A percentile compares a stretch with the other conserved stretches of the same genome.
Conservation (phyloP, 2,113 vertebrate genomes). For the Spermophilus dauricus region DNA sequence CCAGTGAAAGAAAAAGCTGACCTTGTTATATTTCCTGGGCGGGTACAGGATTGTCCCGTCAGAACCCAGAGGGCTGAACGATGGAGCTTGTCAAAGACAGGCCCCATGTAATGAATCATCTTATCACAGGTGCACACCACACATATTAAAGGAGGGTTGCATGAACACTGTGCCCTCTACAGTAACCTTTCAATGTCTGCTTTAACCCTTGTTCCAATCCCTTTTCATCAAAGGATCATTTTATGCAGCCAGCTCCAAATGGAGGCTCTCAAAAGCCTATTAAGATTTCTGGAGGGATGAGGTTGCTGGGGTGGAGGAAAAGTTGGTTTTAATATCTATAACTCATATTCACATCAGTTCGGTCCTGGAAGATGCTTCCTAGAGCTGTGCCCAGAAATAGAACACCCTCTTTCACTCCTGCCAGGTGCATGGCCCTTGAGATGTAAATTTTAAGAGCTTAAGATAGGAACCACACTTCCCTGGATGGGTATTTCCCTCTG, state of each 20-base stretch:
- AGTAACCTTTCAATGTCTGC: conserved; percentile 94
- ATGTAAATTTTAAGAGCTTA: conserved; percentile 61
- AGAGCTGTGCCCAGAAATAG: conserved; percentile 80
- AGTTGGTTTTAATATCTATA: conserved; percentile 88
- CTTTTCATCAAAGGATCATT: conserved; percentile 92
- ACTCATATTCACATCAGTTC: conserved; percentile 85
- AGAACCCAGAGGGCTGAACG: conserved; percentile 98
- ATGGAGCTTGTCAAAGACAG: conserved; percentile 98
- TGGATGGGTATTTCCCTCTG: background rate
- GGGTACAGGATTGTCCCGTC: conserved; percentile 98
- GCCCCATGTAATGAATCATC: conserved; percentile 99
- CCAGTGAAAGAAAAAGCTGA: conserved; percentile 94
- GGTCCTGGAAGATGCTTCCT: conserved; percentile 75
- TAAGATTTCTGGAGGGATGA: conserved; percentile 89
- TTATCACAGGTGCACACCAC: conserved; percentile 97
- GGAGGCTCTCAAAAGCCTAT: conserved; percentile 89
- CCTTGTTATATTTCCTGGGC: conserved; percentile 98
- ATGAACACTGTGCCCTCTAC: conserved; percentile 94
- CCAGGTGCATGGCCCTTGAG: conserved; percentile 53
- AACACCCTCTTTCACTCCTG: background rate
- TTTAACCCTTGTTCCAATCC: conserved; percentile 95
- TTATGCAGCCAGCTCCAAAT: conserved; percentile 90
- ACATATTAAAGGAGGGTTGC: conserved; percentile 97
- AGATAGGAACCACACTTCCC: conserved; percentile 54
- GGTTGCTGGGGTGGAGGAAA: conserved; percentile 85